A percentile compares a stretch with the other conserved stretches of the same genome.
phyloP scores from a whole-genome alignment of 2,888 invertebrate genomes.

The Rhamnusium bicolor region DNA sequence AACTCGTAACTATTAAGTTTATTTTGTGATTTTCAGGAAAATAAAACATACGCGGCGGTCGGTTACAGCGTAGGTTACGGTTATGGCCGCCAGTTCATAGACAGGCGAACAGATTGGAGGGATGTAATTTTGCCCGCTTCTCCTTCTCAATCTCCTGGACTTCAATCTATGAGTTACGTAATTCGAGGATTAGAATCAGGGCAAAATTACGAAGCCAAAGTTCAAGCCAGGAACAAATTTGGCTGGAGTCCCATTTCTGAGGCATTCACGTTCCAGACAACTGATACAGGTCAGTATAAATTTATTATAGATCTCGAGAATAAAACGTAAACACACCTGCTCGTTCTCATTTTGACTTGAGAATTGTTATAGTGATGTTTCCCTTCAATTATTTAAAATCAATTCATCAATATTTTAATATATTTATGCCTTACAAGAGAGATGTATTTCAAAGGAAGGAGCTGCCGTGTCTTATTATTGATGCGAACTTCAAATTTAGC shows the following conservation, averaged over 20 bases:
- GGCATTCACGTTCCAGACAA: conserved; percentile 77
- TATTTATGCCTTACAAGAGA: neutral
- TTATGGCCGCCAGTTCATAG: conserved; percentile 66
- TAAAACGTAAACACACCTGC: conserved; percentile 12
- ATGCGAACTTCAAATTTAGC: neutral
- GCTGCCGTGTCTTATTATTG: no score
- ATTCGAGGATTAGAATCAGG: conserved; percentile 78
- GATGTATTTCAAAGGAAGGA: neutral
- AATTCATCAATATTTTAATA: neutral
- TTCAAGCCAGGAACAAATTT: conserved; percentile 79
- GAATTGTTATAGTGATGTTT: neutral
- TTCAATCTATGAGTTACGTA: conserved; percentile 79
- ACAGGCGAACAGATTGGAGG: conserved; percentile 73
- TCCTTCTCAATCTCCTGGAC: conserved; percentile 67
- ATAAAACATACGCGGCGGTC: conserved; percentile 64
- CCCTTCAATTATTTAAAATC: neutral
- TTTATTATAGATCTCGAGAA: neutral
- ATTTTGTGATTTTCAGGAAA: conserved; percentile 61
- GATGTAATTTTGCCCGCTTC: conserved; percentile 75
- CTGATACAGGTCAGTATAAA: conserved; percentile 75
- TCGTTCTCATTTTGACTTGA: neutral
- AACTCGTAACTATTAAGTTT: neutral
- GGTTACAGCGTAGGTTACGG: conserved; percentile 63
- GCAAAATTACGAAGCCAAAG: conserved; percentile 79
- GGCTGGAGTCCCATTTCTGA: conserved; percentile 80